Base-by-base conservation (phyloP, 2,113 vertebrate genomes). In the Pipra filicauda region DNA sequence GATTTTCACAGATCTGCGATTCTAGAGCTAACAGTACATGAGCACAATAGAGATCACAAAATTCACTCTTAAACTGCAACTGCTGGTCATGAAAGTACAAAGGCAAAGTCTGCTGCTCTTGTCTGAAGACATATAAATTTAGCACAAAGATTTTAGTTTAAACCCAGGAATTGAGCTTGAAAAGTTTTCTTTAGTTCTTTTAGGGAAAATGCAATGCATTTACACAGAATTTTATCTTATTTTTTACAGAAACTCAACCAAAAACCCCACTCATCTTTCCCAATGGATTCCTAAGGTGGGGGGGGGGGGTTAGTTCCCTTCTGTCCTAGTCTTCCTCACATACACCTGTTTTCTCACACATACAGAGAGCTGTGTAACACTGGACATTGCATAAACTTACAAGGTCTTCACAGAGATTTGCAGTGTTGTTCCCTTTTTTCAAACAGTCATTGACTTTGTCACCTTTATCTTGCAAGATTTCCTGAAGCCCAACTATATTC, bases 351-450 rank as follows among this genome's bases (percentile, higher is more conserved):
- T 57, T 51, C 64, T 77, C 59, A 81, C 31, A 54, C 43, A 27
- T 33, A 23, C 19, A 64, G 22, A 30, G 7, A 89, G 24, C 39
- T 93, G 30, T 58, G 39, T 72, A 67, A 87, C 71, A 89, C 28
- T 59, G 51, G 41, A 35, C 27, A 26, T 31, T 39, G 59, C 28
- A 71, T 66, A 41, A 89, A 99, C 99, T 99, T 97, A 99, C 99
- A 98, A 98, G 99, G 92, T 98, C 97, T 96, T 98, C 97, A 54
- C 98, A 98, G 6, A 97, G 98, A 75, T 98, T 97, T 26, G 93
- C 95, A 44, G 85, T 83, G 12, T 98, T 98, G 41, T 41, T 97
- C 35, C 11, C 27, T 51, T 96, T 93, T 19, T 97, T 93, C 21
- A 70, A 96, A 57, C 74, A 88, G 20, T 95, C 92, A 6, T 51